Evolutionary conservation across 2,113 vertebrate species (phyloP).

Genomic region (Malaclemys terrapin): DNA sequence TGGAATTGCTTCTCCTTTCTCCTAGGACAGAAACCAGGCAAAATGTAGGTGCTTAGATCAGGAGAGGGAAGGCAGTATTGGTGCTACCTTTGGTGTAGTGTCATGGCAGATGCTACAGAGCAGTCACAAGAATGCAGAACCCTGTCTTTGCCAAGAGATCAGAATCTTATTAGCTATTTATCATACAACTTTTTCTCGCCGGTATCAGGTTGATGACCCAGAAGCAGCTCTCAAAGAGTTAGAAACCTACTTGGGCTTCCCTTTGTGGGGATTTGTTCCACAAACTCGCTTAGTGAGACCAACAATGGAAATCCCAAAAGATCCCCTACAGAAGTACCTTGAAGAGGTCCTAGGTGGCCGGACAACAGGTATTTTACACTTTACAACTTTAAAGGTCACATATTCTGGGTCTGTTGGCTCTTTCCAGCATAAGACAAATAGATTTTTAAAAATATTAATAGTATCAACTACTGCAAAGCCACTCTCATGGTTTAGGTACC

Average conservation of each 20-base stretch:
- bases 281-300: slow-evolving; percentile 69
- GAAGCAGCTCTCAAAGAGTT: slow-evolving; percentile 80
- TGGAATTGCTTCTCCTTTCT: accelerated
- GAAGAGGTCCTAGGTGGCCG: slow-evolving; percentile 65
- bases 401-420: neutral
- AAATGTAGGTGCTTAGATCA: neutral
- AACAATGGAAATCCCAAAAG: slow-evolving; percentile 75
- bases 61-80: neutral
- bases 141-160: neutral
- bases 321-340: slow-evolving; percentile 79
- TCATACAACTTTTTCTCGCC: neutral
- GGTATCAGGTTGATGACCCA: slow-evolving; percentile 78
- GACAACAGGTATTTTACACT: slow-evolving; percentile 71
- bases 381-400: neutral
- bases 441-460: neutral
- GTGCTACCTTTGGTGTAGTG: neutral
- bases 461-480: neutral
- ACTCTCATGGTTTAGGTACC: neutral
- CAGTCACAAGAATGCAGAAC: neutral
- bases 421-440: neutral
- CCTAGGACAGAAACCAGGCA: neutral
- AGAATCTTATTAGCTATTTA: neutral
- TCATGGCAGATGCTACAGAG: neutral
- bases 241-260: slow-evolving; percentile 79
- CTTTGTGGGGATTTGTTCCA: slow-evolving; percentile 68